These are phyloP conservation scores for Podarcis muralis DNA, from an alignment of 2,113 vertebrate species.

Conservation along the genomic window DNA sequence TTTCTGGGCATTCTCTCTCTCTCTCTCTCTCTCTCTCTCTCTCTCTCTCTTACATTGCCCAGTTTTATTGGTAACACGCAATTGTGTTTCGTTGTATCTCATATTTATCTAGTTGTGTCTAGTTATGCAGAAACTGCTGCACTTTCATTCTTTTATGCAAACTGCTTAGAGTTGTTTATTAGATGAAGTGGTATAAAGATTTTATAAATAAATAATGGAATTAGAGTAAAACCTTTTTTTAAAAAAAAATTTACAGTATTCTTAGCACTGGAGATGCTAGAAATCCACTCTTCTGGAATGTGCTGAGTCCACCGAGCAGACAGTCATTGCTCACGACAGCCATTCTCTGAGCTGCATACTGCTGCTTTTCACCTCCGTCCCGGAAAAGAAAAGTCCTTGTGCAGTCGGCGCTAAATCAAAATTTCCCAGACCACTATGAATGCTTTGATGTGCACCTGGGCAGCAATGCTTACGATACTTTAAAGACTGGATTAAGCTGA, in stretches of 20 bases:
- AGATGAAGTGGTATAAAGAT: no score
- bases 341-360: conserved; percentile 36
- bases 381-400: conserved; percentile 59
- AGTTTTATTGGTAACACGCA: no score
- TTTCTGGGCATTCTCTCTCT: no score
- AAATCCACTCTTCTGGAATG: conserved; percentile 57
- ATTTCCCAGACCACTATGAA: conserved; percentile 32
- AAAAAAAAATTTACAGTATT: neutral
- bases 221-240: conserved; percentile 23
- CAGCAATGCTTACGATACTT: conserved; percentile 20
- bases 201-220: no score
- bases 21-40: no score
- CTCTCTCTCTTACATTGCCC: no score
- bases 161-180: no score
- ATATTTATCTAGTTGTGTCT: no score
- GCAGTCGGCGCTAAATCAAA: conserved; percentile 63
- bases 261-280: neutral
- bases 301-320: conserved; percentile 33
- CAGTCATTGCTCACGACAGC: conserved; percentile 54
- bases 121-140: no score
- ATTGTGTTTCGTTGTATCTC: no score
- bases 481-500: conserved; percentile 30
- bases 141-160: no score
- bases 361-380: conserved; percentile 67
- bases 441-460: conserved; percentile 44